Evolutionary conservation across 2,797 vertebrate genomes (phyloP).

Genomic region (Crenuchus spilurus): DNA sequence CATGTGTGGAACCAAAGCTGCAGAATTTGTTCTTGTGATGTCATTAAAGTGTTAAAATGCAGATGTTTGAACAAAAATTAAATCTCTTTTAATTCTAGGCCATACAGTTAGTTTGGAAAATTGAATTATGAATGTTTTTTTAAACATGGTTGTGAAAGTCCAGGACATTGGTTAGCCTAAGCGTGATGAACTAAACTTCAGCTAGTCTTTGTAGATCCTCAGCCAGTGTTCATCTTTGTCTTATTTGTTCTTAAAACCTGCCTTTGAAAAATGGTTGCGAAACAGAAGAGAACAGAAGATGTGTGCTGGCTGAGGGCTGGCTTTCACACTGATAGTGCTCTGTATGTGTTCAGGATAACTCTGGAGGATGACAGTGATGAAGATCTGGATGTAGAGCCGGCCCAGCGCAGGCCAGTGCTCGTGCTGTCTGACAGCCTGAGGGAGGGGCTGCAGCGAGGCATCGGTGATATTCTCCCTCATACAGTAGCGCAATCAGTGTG

Average conservation of each 20-base stretch:
- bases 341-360: constrained; percentile 71
- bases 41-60: too few species aligned
- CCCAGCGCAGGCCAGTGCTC: constrained; percentile 76
- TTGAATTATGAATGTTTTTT: too few species aligned
- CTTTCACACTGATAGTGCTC: background rate
- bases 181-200: too few species aligned
- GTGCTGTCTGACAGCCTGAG: constrained; percentile 83
- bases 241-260: background rate
- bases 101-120: too few species aligned
- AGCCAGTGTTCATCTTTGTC: background rate
- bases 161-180: too few species aligned
- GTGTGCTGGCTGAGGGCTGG: background rate
- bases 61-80: too few species aligned
- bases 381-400: constrained; percentile 77
- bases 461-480: constrained; percentile 81
- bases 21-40: too few species aligned
- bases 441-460: constrained; percentile 78
- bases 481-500: constrained; percentile 82
- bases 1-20: too few species aligned
- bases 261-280: background rate
- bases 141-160: too few species aligned
- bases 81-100: too few species aligned
- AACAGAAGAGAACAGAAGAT: background rate
- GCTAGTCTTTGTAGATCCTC: background rate
- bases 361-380: constrained; percentile 82